phyloP scores from a whole-genome alignment of 2,888 invertebrate genomes.

The Ochropacha duplaris region DNA sequence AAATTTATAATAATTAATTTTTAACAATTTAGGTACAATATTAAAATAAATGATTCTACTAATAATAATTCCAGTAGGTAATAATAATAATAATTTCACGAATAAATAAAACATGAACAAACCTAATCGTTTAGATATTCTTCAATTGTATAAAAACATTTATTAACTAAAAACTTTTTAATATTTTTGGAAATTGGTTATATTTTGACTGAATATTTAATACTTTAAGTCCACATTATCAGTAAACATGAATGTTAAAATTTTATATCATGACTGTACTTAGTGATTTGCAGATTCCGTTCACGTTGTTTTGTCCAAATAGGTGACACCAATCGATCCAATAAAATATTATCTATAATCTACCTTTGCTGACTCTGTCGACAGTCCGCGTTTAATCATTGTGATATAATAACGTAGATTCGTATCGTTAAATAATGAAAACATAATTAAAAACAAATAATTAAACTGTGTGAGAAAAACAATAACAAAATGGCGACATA shows the following conservation, averaged over 20 bases:
- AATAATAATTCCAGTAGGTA: no score
- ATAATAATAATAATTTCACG: no score
- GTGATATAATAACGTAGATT: not conserved
- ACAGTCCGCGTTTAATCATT: not conserved
- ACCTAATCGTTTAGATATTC: no score
- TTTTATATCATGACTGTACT: not conserved
- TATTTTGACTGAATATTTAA: no score
- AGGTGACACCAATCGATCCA: not conserved
- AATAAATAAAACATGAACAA: no score
- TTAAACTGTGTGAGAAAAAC: not conserved
- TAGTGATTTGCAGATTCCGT: not conserved
- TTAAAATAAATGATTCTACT: no score
- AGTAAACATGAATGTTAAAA: not conserved
- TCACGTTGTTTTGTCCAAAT: not conserved
- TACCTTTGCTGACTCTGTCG: not conserved
- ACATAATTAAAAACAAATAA: not conserved
- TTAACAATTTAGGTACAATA: no score
- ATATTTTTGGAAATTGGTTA: no score
- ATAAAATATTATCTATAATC: not conserved
- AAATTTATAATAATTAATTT: no score
- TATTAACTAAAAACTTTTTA: no score
- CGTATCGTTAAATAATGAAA: not conserved
- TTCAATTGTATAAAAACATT: no score
- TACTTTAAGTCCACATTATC: no score
- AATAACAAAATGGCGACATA: not conserved